A percentile compares a stretch with the other conserved stretches of the same genome.
Evolutionary conservation across 2,888 invertebrate species (phyloP).

Genomic region (Idaea biselata): DNA sequence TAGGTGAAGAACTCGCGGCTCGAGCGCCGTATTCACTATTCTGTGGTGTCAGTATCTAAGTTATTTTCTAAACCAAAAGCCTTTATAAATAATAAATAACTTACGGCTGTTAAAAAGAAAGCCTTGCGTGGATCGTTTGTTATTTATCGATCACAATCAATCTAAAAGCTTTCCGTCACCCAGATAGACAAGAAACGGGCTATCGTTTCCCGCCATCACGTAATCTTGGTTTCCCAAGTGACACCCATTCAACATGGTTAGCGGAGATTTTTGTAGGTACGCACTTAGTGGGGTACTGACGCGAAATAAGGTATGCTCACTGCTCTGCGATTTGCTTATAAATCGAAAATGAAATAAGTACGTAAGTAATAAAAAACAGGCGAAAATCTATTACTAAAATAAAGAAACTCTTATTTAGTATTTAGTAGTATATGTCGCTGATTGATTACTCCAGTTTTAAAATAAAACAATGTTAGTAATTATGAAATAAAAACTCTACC

Average conservation of each 20-base stretch:
- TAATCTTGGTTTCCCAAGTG: conserved; percentile 34
- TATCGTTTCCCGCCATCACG: conserved; percentile 32
- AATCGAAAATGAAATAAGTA: too few relatives aligned
- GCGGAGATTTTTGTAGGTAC: background rate
- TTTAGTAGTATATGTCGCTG: too few relatives aligned
- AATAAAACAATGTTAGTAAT: too few relatives aligned
- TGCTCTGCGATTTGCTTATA: background rate
- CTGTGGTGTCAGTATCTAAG: background rate
- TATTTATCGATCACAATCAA: conserved; percentile 28
- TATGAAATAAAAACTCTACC: too few relatives aligned
- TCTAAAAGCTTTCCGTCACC: conserved; percentile 30
- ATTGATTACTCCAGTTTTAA: too few relatives aligned
- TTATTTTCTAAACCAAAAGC: background rate
- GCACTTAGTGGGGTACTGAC: background rate
- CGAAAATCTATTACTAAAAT: too few relatives aligned
- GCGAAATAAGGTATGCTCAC: background rate
- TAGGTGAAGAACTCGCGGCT: too few relatives aligned
- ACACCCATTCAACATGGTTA: conserved; percentile 34
- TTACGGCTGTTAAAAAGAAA: background rate
- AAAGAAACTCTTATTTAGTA: too few relatives aligned
- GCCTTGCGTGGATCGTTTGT: conserved; percentile 17
- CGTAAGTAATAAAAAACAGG: too few relatives aligned
- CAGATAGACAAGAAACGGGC: conserved; percentile 25
- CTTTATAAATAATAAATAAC: background rate
- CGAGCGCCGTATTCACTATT: background rate